Conservation (phyloP, 2,113 vertebrate genomes). For the Centropristis striata region DNA sequence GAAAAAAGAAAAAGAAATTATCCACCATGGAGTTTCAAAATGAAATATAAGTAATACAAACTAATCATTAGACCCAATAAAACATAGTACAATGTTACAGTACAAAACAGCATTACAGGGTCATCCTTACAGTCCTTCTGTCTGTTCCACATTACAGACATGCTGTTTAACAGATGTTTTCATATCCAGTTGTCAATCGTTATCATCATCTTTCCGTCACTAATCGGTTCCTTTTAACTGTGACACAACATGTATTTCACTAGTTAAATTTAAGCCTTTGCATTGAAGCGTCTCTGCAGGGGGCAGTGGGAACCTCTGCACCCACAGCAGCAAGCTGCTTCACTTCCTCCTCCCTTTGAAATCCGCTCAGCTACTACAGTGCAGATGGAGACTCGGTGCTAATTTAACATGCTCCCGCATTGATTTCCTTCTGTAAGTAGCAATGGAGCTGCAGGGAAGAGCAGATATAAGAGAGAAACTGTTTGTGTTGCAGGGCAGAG, state of each 20-base stretch:
- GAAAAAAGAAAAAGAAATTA: no score
- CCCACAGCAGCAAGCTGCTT: slow-evolving; percentile 16
- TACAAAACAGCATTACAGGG: no score
- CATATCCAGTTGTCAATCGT: background rate
- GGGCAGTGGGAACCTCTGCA: background rate
- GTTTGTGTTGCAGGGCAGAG: slow-evolving; percentile 6
- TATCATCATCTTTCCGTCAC: background rate
- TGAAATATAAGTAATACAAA: no score
- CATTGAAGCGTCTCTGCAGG: slow-evolving; percentile 14
- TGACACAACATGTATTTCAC: slow-evolving; percentile 14
- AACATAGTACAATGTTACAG: no score
- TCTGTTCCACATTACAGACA: no score
- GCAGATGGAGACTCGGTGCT: slow-evolving; percentile 28
- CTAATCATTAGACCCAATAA: no score
- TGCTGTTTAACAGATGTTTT: background rate
- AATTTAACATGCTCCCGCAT: slow-evolving; percentile 47
- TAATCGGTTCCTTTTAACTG: background rate
- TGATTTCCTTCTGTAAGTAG: slow-evolving; percentile 47
- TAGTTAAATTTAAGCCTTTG: slow-evolving; percentile 9
- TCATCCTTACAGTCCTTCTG: no score
- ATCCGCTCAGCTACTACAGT: background rate
- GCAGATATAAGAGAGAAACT: slow-evolving; percentile 18
- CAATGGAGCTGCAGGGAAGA: slow-evolving; percentile 28
- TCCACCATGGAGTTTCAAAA: no score
- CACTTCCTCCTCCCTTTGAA: slow-evolving; percentile 44